These are phyloP conservation scores for Phrixothrix hirtus DNA, from an alignment of 2,888 invertebrate genomes.

Conservation along the genomic window DNA sequence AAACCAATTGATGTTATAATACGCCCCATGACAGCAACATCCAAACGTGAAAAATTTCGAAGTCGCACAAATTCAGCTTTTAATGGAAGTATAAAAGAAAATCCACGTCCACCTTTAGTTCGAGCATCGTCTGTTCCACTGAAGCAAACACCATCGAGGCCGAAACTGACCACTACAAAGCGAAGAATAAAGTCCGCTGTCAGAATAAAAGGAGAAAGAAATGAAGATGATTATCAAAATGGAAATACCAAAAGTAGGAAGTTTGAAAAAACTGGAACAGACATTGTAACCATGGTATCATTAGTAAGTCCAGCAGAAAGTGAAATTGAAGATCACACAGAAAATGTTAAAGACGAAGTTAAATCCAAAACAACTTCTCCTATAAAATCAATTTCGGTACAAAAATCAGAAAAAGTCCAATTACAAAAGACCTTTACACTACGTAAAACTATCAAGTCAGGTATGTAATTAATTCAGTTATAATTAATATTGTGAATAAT, in stretches of 20 bases:
- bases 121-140: slow-evolving; percentile 49
- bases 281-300: slow-evolving; percentile 69
- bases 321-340: slow-evolving; percentile 60
- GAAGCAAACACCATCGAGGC: slow-evolving; percentile 39
- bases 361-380: slow-evolving; percentile 25
- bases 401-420: slow-evolving; percentile 36
- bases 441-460: slow-evolving; percentile 53
- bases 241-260: slow-evolving; percentile 18
- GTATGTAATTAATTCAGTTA: too few species aligned
- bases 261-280: slow-evolving; percentile 44
- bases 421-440: slow-evolving; percentile 43
- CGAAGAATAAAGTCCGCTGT: slow-evolving; percentile 42
- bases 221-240: slow-evolving; percentile 32
- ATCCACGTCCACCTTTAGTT: slow-evolving; percentile 46
- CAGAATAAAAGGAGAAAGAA: slow-evolving; percentile 29
- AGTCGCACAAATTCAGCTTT: slow-evolving; percentile 53
- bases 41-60: slow-evolving; percentile 50
- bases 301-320: slow-evolving; percentile 68
- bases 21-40: slow-evolving; percentile 47
- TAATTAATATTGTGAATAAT: too few species aligned
- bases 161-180: slow-evolving; percentile 47
- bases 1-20: slow-evolving; percentile 44
- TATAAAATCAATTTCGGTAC: slow-evolving; percentile 1
- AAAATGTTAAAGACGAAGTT: slow-evolving; percentile 29
- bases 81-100: slow-evolving; percentile 40